phyloP scores from a whole-genome alignment of 1,140 invertebrate species.

The Zaprionus capensis region DNA sequence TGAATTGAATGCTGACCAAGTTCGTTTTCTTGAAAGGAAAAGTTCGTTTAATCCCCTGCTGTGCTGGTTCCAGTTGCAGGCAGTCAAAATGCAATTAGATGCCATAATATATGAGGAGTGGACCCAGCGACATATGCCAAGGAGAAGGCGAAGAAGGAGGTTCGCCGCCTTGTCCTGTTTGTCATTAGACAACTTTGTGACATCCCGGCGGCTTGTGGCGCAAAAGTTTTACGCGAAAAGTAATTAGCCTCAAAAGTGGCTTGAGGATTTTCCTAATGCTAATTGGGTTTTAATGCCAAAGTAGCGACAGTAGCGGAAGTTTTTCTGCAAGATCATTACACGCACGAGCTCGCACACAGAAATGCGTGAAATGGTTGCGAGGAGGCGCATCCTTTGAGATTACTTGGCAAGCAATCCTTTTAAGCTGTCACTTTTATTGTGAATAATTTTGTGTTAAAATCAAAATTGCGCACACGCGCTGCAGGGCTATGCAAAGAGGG shows the following conservation, averaged over 20 bases:
- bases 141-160: background rate
- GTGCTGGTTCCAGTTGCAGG: constrained; percentile 42
- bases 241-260: constrained; percentile 58
- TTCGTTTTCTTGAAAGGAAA: background rate
- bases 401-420: constrained; percentile 72
- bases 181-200: constrained; percentile 75
- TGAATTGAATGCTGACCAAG: background rate
- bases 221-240: constrained; percentile 58
- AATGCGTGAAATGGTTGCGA: background rate
- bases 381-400: constrained; percentile 38
- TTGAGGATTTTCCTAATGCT: constrained; percentile 66
- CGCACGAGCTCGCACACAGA: constrained; percentile 49
- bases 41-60: no score
- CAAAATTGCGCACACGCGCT: constrained; percentile 71
- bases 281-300: constrained; percentile 75
- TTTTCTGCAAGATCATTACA: constrained; percentile 69
- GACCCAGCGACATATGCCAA: background rate
- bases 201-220: constrained; percentile 47
- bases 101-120: background rate
- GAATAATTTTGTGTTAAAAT: constrained; percentile 80
- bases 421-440: constrained; percentile 78
- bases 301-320: constrained; percentile 40
- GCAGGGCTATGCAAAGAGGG: background rate
- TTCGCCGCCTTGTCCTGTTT: constrained; percentile 48
- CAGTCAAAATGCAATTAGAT: constrained; percentile 64